Percentiles rank a stretch among this genome's conserved stretches.
phyloP scores from a whole-genome alignment of 92 coral and sea anemone genomes.

The Anthopleura xanthogrammica region DNA sequence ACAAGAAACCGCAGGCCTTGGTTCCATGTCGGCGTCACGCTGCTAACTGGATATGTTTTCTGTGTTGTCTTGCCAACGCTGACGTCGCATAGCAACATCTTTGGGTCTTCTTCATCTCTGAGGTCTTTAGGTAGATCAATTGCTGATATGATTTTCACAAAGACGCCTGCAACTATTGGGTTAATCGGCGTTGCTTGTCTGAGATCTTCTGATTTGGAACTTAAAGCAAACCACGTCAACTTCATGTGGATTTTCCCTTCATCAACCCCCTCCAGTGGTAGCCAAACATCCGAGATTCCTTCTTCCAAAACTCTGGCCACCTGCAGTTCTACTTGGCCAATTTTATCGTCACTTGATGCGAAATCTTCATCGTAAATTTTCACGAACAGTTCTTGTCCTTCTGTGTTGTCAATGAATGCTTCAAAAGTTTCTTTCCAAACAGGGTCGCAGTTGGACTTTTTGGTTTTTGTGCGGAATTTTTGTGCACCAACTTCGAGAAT shows the following conservation, averaged over 20 bases:
- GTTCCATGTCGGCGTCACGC: constrained; percentile 61
- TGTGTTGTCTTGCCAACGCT: constrained; percentile 58
- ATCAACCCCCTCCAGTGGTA: constrained; percentile 77
- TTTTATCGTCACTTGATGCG: constrained; percentile 69
- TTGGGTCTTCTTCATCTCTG: constrained; percentile 48
- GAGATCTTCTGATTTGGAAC: constrained; percentile 62
- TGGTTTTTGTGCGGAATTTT: constrained; percentile 77
- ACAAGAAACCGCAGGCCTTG: constrained; percentile 79
- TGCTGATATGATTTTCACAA: constrained; percentile 75
- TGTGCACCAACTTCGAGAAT: constrained; percentile 89
- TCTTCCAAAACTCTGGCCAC: constrained; percentile 61
- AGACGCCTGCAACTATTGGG: constrained; percentile 71
- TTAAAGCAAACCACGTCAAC: constrained; percentile 72
- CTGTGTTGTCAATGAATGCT: constrained; percentile 86
- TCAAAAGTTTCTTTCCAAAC: constrained; percentile 85
- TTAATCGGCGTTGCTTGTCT: constrained; percentile 56
- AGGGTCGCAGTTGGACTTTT: constrained; percentile 68
- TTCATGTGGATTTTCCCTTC: constrained; percentile 75
- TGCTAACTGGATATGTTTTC: constrained; percentile 58
- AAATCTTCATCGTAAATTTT: constrained; percentile 74
- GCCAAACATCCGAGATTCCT: constrained; percentile 77
- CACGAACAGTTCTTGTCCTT: constrained; percentile 77
- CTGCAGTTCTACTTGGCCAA: constrained; percentile 61
- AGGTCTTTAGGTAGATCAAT: constrained; percentile 62
- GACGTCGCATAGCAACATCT: constrained; percentile 67